Evolutionary conservation across 92 coral and sea anemone genomes (phyloP).

Genomic region (Bergia sp.): DNA sequence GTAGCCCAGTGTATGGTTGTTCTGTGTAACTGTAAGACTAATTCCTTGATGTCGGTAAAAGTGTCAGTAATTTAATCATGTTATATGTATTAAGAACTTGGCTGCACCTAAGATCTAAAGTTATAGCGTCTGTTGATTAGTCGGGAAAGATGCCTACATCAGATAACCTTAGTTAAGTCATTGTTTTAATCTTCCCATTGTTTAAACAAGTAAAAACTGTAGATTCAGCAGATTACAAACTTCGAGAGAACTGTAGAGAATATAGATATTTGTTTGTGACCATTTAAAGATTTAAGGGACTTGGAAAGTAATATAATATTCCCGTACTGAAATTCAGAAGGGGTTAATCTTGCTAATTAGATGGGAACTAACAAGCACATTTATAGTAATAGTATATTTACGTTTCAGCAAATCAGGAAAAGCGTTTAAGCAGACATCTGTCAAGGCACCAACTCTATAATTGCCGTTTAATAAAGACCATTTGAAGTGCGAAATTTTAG

Average conservation of each 20-base stretch:
- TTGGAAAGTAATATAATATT: not conserved
- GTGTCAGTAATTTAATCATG: not conserved
- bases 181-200: not conserved
- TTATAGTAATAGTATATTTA: slow-evolving; percentile 9
- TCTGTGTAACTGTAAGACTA: not conserved
- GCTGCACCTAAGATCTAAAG: not conserved
- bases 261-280: not conserved
- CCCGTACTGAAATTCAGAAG: not conserved
- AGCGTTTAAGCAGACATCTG: slow-evolving; percentile 3
- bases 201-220: not conserved
- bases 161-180: not conserved
- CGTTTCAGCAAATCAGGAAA: slow-evolving; percentile 17
- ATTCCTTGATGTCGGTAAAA: not conserved
- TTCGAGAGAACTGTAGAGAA: not conserved
- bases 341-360: slow-evolving; percentile 4
- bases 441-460: not conserved
- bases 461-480: not conserved
- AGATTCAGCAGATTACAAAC: not conserved
- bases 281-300: not conserved
- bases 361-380: not conserved
- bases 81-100: not conserved
- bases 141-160: slow-evolving; percentile 7
- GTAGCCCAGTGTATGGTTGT: not conserved
- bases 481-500: not conserved
- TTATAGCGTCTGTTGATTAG: not conserved